phyloP scores from a whole-genome alignment of 2,113 vertebrate genomes.

The Dicaeum eximium region DNA sequence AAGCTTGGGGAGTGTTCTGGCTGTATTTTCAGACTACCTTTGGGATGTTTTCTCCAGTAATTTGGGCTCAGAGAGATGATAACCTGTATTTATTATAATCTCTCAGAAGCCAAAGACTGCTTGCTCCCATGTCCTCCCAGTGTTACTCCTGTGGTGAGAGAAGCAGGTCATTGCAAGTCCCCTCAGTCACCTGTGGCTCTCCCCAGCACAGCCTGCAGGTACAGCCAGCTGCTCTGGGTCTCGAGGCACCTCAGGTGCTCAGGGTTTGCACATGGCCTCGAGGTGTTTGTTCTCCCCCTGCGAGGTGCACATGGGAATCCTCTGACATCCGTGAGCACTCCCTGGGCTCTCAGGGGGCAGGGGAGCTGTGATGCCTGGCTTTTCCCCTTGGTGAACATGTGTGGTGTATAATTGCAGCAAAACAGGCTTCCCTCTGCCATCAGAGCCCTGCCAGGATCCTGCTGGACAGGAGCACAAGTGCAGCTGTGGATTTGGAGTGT shows the following conservation, averaged over 20 bases:
- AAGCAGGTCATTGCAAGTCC: neutral
- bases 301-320: neutral
- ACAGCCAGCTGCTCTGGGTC: neutral
- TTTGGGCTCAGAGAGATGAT: neutral
- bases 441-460: neutral
- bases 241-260: neutral
- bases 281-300: neutral
- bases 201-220: neutral
- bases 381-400: neutral
- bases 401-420: accelerated
- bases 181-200: neutral
- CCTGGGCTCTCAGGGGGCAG: neutral
- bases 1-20: neutral
- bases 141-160: neutral
- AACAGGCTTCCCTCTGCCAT: neutral
- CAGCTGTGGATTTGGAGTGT: neutral
- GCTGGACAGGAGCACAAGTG: accelerated
- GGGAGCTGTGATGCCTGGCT: neutral
- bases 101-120: neutral
- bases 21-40: neutral
- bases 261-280: neutral
- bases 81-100: no score
- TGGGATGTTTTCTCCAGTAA: neutral
- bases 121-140: neutral
- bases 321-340: accelerated